A percentile compares a stretch with the other conserved stretches of the same genome.
Conservation (phyloP, 2,113 vertebrate genomes). For the Lepidothrix coronata region DNA sequence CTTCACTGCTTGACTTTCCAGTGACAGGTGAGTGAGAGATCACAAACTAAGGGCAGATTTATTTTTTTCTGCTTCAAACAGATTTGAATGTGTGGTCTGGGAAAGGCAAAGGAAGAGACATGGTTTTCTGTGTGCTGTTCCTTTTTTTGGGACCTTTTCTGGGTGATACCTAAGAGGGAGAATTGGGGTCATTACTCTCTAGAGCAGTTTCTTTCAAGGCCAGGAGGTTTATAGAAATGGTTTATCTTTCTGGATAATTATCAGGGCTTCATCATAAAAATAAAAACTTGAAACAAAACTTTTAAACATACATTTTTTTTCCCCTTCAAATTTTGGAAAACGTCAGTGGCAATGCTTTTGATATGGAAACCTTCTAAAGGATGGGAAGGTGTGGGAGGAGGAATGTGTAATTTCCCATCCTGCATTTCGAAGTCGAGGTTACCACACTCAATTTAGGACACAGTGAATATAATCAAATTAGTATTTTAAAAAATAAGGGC, state of each 20-base stretch:
- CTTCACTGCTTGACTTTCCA: not conserved
- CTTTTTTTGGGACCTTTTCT: not conserved
- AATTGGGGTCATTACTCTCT: not conserved
- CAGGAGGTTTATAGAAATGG: not conserved
- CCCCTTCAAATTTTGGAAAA: not conserved
- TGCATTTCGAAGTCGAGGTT: not conserved
- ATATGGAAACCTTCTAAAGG: not conserved
- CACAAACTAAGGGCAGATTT: not conserved
- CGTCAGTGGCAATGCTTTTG: not conserved
- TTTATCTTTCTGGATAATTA: not conserved
- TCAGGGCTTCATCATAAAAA: not conserved
- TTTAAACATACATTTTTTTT: not conserved
- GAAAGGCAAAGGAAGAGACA: not conserved
- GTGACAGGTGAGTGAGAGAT: not conserved
- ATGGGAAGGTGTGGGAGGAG: not conserved
- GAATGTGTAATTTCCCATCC: not conserved
- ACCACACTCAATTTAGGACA: not conserved
- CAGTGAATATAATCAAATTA: not conserved
- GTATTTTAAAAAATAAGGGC: not conserved
- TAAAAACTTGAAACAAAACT: not conserved
- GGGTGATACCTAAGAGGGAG: not conserved
- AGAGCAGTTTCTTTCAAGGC: not conserved
- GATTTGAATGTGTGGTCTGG: not conserved
- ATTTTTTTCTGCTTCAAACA: not conserved
- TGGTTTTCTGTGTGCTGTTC: not conserved